Evolutionary conservation across 2,113 vertebrate genomes (phyloP), one percentile per base, ranked within the genome.

Genomic region (Dunckerocampus dactyliophorus): DNA sequence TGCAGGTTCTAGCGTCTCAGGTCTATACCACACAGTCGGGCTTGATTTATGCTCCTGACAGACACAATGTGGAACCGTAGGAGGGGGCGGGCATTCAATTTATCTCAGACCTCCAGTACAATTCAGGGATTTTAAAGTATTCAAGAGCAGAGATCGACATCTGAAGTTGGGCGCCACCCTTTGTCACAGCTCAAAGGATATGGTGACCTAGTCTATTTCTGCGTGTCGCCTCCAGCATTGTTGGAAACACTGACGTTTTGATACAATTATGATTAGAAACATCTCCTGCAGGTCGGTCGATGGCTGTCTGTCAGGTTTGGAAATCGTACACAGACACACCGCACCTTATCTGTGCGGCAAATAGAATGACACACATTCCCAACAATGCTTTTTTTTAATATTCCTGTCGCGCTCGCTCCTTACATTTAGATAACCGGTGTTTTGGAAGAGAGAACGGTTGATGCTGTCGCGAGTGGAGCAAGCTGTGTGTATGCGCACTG

Each of bases 31-130:
- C 73, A 61, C 81, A 86, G 79, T 85, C 85, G 77, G 75, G 76
- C 86, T 85, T 90, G 88, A 93, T 92, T 87, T 88, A 88, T 81
- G 85, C 70, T 42, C 58, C 82, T 87, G 87, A 72, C 66, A 65
- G 17, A 53, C 79, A 70, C 81, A 65, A 86, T 80, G 61, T 73
- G 74, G 72, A 69, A 80, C 62, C 15, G 75, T 70, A 75, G 75
- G 84, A 88, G 85, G 83, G 88, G 89, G 85, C 71, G 78, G 82
- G 75, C 74, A 84, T 59, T 87, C 81, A 75, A 81, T 93, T 91
- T 87, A 84, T 91, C 89, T 91, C 82, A 82, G 53, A 71, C 47
- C 74, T 66, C 74, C 65, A 51, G 16, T 46, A 73, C 81, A 75
- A 85, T 65, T 43, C 49, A 79, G 81, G 80, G 72, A 81, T 82